These are phyloP conservation scores for Leptobrachium ailaonicum DNA, from an alignment of 2,113 vertebrate genomes.

Conservation along the genomic window DNA sequence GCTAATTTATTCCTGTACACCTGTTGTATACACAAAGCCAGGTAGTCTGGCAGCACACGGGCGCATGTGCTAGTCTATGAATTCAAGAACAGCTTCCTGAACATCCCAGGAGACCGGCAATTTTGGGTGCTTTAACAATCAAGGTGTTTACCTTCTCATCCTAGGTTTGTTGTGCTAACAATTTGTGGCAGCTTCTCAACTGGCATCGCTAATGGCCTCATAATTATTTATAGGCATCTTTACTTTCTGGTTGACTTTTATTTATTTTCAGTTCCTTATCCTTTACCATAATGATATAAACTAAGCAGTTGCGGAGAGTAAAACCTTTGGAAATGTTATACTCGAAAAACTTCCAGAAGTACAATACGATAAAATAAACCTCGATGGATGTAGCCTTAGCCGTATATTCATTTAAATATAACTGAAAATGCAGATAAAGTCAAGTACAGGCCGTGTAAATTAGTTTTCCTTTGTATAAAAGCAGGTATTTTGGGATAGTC, in stretches of 20 bases:
- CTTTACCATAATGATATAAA: too few species aligned
- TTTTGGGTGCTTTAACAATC: constrained; percentile 65
- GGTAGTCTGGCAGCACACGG: constrained; percentile 71
- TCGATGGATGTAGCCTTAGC: too few species aligned
- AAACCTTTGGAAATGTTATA: too few species aligned
- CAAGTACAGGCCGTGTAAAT: too few species aligned
- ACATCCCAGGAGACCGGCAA: constrained; percentile 71
- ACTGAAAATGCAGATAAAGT: too few species aligned
- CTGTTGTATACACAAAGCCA: constrained; percentile 74
- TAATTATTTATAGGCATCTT: constrained; percentile 69
- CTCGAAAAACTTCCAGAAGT: too few species aligned
- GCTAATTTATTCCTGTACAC: constrained; percentile 88
- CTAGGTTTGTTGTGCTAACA: constrained; percentile 68
- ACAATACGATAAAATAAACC: too few species aligned
- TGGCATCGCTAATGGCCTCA: constrained; percentile 60
- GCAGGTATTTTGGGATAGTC: too few species aligned
- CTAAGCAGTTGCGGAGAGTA: too few species aligned
- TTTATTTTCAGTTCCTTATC: too few species aligned
- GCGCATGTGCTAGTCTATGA: constrained; percentile 59
- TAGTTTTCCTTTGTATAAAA: too few species aligned
- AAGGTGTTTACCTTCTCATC: constrained; percentile 70
- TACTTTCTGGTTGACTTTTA: not conserved
- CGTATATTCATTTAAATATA: too few species aligned
- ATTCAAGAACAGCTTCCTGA: constrained; percentile 62
- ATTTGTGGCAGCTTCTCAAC: constrained; percentile 64